Evolutionary conservation across 2,113 vertebrate species (phyloP).

Genomic region (Mirza zaza): DNA sequence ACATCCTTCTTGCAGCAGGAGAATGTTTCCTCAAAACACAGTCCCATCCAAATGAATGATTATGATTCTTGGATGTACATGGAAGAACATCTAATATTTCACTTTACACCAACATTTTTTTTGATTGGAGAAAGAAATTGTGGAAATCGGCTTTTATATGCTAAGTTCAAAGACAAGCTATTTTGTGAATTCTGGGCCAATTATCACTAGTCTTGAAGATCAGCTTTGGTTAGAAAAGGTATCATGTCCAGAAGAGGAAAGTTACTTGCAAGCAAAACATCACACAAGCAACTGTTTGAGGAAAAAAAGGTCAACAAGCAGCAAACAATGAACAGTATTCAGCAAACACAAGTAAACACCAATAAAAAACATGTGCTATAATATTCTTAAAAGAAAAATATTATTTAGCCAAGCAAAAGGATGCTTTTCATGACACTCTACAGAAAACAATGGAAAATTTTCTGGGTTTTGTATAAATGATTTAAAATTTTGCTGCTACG

Average conservation of each 20-base stretch:
- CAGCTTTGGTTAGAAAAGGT: background rate
- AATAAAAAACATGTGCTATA: background rate
- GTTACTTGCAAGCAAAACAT: background rate
- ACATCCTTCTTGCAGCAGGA: background rate
- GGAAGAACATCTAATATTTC: background rate
- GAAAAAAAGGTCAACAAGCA: background rate
- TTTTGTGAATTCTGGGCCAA: background rate
- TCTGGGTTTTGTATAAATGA: background rate
- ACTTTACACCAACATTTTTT: conserved; percentile 3
- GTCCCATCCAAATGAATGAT: background rate
- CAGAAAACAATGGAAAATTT: background rate
- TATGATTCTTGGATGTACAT: background rate
- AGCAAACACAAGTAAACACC: background rate
- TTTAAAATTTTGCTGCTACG: background rate
- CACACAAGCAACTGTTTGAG: background rate
- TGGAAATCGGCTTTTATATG: conserved; percentile 14
- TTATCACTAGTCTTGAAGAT: background rate
- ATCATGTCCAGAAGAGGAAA: background rate
- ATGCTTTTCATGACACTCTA: background rate
- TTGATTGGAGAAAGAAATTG: background rate
- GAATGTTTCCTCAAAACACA: background rate
- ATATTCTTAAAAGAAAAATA: conserved; percentile 6
- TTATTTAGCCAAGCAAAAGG: background rate
- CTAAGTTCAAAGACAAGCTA: background rate
- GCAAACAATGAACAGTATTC: background rate